Base-by-base conservation (phyloP, 92 coral and sea anemone genomes). In the Palythoa caribaeorum region DNA sequence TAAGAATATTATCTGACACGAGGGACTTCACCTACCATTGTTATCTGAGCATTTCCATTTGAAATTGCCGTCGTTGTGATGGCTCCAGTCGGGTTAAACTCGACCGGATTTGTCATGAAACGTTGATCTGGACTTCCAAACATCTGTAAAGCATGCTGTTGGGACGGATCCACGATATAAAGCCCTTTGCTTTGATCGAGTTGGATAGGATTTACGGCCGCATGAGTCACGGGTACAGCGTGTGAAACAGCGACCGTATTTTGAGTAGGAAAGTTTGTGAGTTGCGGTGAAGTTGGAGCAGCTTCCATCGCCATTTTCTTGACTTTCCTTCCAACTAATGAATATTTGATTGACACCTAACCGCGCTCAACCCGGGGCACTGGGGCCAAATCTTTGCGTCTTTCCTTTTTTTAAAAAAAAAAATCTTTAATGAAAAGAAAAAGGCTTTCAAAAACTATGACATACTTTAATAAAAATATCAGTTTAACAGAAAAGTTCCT, bases 141-240 rank as follows among this genome's bases (percentile, higher is more conserved):
- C 99, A 97, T 97, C 89, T 97, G 99, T 77, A 95, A 87, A 78
- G 98, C 95, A 76, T 91, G 94, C 84, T 97, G 98, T 78, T 97
- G 99, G 9, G 96, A 95, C 71, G 99, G 99, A 91, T 97, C 99
- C 73, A 97, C 99, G 17, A 97, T 97, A 76, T 95, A 97, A 39
- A 97, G 95, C 54, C 99, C 95, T 91, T 97, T 97, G 51, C 96
- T 92, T 85, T 97, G 99, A 70, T 97, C 99, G 85, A 96, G 97
- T 74, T 93, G 96, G 83, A 97, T 97, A 35, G 96, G 93, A 87
- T 97, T 97, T 13, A 97, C 99, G 35, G 96, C 94, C 35, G 98
- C 93, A 79, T 96, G 99, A 69, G 97, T 90, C 66, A 95, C 98
- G 63, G 99, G 98, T 10, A 93, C 98, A 78, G 99, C 92, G 54